Percentiles rank a stretch among this genome's conserved stretches.
Evolutionary conservation across 2,888 invertebrate genomes (phyloP).

Genomic region (Erannis defoliaria): DNA sequence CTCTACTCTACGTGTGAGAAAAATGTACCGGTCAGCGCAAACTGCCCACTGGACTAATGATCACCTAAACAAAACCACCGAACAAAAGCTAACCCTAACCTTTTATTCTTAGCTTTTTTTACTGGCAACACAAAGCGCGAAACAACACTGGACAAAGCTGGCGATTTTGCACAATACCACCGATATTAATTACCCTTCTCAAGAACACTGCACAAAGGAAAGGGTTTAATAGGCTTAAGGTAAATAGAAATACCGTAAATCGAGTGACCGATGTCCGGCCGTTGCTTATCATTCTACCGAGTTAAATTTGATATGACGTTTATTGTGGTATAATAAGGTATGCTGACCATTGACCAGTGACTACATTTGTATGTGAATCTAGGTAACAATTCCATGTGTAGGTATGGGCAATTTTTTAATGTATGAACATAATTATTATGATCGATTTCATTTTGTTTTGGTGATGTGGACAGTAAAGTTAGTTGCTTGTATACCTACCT

Average conservation of each 20-base stretch:
- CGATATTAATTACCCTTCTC: constrained; percentile 84
- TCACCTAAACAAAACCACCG: constrained; percentile 70
- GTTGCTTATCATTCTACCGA: constrained; percentile 52
- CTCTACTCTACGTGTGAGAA: constrained; percentile 73
- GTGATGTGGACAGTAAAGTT: too few relatives aligned
- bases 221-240: constrained; percentile 84
- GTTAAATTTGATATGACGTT: constrained; percentile 75
- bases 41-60: constrained; percentile 83
- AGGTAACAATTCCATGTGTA: background rate
- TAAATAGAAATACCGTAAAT: constrained; percentile 79
- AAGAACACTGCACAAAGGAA: constrained; percentile 70
- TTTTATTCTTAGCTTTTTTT: constrained; percentile 30
- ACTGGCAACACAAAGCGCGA: constrained; percentile 62
- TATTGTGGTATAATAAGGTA: constrained; percentile 52
- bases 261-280: constrained; percentile 76
- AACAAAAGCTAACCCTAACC: constrained; percentile 65
- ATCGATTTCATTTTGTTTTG: too few relatives aligned
- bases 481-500: too few relatives aligned
- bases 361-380: background rate
- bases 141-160: constrained; percentile 73
- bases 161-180: constrained; percentile 77
- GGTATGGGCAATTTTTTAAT: too few relatives aligned
- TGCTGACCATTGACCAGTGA: constrained; percentile 1
- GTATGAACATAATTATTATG: too few relatives aligned
- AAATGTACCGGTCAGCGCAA: constrained; percentile 73